Conservation (phyloP, 2,113 vertebrate genomes). For the Serinus canaria region DNA sequence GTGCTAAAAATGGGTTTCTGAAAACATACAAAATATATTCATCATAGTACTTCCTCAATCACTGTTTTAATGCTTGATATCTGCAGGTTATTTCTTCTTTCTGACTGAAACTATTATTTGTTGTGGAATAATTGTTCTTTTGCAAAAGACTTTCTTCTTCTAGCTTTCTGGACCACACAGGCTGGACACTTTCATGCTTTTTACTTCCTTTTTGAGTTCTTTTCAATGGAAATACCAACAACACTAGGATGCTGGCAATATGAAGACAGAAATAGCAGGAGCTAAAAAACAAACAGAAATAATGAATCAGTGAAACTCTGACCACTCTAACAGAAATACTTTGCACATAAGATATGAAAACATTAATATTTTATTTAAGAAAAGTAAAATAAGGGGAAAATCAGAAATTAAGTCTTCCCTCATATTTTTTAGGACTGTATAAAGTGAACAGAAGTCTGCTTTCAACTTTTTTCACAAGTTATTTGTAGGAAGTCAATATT, state of each 20-base stretch:
- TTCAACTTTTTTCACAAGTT: not conserved
- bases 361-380: not conserved
- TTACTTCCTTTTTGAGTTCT: conserved; percentile 77
- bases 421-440: not conserved
- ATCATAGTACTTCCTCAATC: conserved; percentile 42
- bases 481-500: not conserved
- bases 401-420: not conserved
- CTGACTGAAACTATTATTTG: conserved; percentile 88
- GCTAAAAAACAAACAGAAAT: conserved; percentile 65
- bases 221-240: conserved; percentile 82
- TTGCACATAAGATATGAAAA: not conserved
- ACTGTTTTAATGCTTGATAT: conserved; percentile 68
- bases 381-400: not conserved
- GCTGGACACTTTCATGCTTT: conserved; percentile 60
- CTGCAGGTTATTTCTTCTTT: conserved; percentile 83
- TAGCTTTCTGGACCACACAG: conserved; percentile 34
- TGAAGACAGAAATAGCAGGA: conserved; percentile 94
- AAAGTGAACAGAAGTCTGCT: not conserved
- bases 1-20: conserved; percentile 75
- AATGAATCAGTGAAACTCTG: not conserved
- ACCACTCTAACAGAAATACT: not conserved
- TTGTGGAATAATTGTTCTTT: conserved; percentile 74
- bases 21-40: conserved; percentile 69
- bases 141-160: conserved; percentile 61
- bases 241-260: conserved; percentile 81